A percentile compares a stretch with the other conserved stretches of the same genome.
Evolutionary conservation across 2,888 invertebrate species (phyloP).

Genomic region (Phortica magna): DNA sequence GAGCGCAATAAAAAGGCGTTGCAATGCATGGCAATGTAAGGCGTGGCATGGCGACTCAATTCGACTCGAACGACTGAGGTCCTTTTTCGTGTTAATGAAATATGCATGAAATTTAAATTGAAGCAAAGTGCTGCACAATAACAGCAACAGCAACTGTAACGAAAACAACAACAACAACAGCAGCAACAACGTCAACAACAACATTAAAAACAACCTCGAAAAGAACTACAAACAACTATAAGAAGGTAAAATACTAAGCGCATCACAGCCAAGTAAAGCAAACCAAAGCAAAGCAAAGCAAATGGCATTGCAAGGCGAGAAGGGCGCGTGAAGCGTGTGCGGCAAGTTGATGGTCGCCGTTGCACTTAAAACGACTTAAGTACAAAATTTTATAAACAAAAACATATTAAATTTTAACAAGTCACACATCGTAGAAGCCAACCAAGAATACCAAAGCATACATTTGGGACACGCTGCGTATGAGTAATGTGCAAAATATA

Average conservation of each 20-base stretch:
- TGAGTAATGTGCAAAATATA: background rate
- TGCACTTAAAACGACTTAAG: conserved; percentile 16
- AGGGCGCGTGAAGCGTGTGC: too few relatives aligned
- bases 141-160: conserved; percentile 12
- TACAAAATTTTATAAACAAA: conserved; percentile 2
- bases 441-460: background rate
- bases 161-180: conserved; percentile 8
- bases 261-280: background rate
- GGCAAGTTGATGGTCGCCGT: background rate
- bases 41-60: conserved; percentile 14
- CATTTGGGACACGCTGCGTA: background rate
- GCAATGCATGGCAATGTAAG: background rate
- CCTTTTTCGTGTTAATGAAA: conserved; percentile 69
- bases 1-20: conserved; percentile 14
- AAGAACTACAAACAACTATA: conserved; percentile 26
- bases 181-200: background rate
- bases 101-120: conserved; percentile 77
- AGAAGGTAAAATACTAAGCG: background rate
- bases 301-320: too few relatives aligned
- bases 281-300: background rate
- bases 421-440: background rate
- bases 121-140: conserved; percentile 60
- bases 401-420: conserved; percentile 21
- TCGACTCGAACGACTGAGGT: conserved; percentile 37
- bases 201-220: background rate